Evolutionary conservation across 2,797 vertebrate genomes (phyloP).

Genomic region (Chloroceryle inda): DNA sequence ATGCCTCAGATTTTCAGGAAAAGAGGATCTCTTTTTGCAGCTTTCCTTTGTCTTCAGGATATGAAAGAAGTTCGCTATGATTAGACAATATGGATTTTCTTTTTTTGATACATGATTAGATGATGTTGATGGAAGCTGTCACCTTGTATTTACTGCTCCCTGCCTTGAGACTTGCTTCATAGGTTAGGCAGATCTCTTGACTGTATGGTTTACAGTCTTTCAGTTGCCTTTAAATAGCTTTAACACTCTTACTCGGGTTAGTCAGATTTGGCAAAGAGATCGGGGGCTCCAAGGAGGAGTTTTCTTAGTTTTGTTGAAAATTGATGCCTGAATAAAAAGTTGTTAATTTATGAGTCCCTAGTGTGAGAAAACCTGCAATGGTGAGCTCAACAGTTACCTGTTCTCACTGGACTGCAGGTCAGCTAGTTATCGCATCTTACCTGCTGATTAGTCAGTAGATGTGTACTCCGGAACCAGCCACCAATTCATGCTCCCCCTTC

Average conservation of each 20-base stretch:
- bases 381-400: not conserved
- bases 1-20: not conserved
- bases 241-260: not conserved
- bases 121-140: not conserved
- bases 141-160: not conserved
- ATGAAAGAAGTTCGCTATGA: not conserved
- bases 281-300: not conserved
- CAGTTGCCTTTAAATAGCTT: not conserved
- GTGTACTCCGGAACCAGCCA: not conserved
- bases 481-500: not conserved
- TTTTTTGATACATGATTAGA: not conserved
- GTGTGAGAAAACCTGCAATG: not conserved
- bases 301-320: not conserved
- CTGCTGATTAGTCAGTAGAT: not conserved
- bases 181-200: not conserved
- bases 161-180: not conserved
- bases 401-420: not conserved
- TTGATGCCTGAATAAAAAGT: not conserved
- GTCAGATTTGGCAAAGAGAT: not conserved
- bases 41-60: not conserved
- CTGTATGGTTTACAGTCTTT: not conserved
- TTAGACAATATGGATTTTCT: not conserved
- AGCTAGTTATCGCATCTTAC: not conserved
- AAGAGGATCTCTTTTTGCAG: not conserved
- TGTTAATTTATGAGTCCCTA: not conserved